These are phyloP conservation scores for Burhinus bistriatus DNA, from an alignment of 2,113 vertebrate genomes.

Conservation along the genomic window DNA sequence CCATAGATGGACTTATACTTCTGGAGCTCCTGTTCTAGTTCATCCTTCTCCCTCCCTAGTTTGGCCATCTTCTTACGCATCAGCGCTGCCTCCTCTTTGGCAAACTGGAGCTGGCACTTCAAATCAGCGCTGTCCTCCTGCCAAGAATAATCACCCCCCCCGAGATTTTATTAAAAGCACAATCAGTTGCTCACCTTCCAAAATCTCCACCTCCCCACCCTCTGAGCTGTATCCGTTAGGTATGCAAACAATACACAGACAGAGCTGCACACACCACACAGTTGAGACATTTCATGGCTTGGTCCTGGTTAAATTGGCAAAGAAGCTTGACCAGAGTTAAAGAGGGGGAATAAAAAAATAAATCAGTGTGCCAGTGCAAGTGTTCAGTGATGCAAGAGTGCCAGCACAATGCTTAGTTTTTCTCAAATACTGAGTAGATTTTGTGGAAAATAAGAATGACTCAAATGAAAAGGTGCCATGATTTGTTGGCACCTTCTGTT, in stretches of 20 bases:
- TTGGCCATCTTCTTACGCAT: slow-evolving; percentile 99
- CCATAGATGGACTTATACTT: slow-evolving; percentile 95
- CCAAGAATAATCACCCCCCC: slow-evolving; percentile 23
- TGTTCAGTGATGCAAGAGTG: not conserved
- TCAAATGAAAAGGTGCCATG: not conserved
- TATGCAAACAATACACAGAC: not conserved
- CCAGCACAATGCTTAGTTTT: not conserved
- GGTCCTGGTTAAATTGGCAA: not conserved
- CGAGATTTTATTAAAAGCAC: not conserved
- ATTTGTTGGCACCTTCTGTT: not conserved
- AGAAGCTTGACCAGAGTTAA: not conserved
- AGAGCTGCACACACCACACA: not conserved
- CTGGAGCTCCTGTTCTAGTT: slow-evolving; percentile 93
- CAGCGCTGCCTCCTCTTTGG: slow-evolving; percentile 92
- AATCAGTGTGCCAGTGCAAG: not conserved
- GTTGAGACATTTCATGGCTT: not conserved
- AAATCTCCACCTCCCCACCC: not conserved
- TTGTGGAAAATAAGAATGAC: not conserved
- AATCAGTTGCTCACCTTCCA: not conserved
- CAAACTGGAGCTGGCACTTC: slow-evolving; percentile 96
- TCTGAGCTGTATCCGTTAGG: not conserved
- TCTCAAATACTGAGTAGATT: not conserved
- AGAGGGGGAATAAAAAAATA: not conserved
- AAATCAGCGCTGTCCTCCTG: slow-evolving; percentile 97
- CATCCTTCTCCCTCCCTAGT: slow-evolving; percentile 91